These are phyloP conservation scores for Urocitellus parryii DNA, from an alignment of 2,113 vertebrate genomes.

Conservation along the genomic window DNA sequence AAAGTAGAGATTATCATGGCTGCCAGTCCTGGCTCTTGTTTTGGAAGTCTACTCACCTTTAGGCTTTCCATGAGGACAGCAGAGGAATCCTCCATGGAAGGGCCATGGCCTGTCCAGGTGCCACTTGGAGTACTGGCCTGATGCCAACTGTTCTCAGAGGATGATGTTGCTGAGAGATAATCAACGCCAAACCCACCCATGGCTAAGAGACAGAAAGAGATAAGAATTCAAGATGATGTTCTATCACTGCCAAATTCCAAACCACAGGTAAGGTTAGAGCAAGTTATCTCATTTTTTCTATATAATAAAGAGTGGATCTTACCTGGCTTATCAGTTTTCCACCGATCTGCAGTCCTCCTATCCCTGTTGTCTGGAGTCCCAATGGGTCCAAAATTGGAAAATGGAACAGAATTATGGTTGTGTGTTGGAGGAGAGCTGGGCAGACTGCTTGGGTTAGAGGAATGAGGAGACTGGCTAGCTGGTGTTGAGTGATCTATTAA, in stretches of 20 bases:
- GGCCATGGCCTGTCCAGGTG: slow-evolving; percentile 95
- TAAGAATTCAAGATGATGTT: slow-evolving; percentile 39
- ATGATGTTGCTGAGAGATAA: slow-evolving; percentile 92
- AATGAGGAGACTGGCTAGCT: slow-evolving; percentile 99
- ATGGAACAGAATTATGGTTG: slow-evolving; percentile 94
- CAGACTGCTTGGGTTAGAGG: slow-evolving; percentile 98
- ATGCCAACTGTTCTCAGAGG: slow-evolving; percentile 96
- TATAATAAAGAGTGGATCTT: slow-evolving; percentile 40
- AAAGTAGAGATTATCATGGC: neutral
- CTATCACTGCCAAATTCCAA: neutral
- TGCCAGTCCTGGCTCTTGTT: neutral
- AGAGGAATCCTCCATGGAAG: slow-evolving; percentile 95
- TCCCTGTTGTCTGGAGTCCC: slow-evolving; percentile 97
- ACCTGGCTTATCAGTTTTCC: slow-evolving; percentile 98
- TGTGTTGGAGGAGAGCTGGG: slow-evolving; percentile 98
- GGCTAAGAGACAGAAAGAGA: slow-evolving; percentile 81
- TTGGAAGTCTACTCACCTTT: slow-evolving; percentile 89
- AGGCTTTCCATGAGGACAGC: slow-evolving; percentile 97
- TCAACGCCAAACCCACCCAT: slow-evolving; percentile 96
- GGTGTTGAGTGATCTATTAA: slow-evolving; percentile 97
- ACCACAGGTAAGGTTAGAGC: neutral
- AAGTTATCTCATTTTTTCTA: neutral
- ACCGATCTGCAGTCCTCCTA: slow-evolving; percentile 93
- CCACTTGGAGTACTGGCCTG: slow-evolving; percentile 89
- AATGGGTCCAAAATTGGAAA: slow-evolving; percentile 98